phyloP scores from a whole-genome alignment of 2,113 vertebrate species.

The Toxotes chatareus region DNA sequence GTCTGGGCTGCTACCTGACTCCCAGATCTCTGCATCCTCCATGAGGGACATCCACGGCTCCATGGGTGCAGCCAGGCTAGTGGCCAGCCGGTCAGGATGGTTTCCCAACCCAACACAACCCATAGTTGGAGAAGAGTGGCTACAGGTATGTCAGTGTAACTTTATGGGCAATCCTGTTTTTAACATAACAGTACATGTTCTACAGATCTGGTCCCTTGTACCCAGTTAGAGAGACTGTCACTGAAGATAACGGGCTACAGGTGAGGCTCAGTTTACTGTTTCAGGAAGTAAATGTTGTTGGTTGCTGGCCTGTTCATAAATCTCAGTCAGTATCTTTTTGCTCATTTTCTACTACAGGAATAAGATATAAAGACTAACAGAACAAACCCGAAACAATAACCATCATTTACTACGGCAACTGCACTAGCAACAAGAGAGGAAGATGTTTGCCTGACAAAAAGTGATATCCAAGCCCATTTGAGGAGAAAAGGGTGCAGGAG shows the following conservation, averaged over 20 bases:
- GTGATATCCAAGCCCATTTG: background rate
- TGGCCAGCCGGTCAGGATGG: constrained; percentile 97
- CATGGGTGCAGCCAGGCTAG: constrained; percentile 91
- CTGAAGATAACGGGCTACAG: background rate
- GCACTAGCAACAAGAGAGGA: background rate
- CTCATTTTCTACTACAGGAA: no score
- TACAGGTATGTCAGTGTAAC: constrained; percentile 81
- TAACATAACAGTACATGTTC: background rate
- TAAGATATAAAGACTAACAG: background rate
- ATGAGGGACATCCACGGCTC: constrained; percentile 94
- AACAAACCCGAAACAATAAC: background rate
- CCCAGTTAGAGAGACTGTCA: background rate
- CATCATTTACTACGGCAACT: background rate
- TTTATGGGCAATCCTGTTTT: background rate
- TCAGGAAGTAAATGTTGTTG: background rate
- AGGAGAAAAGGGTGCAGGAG: background rate
- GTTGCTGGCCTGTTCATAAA: background rate
- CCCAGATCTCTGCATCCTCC: constrained; percentile 95
- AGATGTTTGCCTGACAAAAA: background rate
- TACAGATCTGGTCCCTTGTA: background rate
- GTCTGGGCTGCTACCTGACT: constrained; percentile 92
- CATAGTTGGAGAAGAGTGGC: constrained; percentile 94
- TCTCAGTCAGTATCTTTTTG: background rate
- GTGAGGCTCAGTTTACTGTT: background rate
- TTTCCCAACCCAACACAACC: constrained; percentile 92